Evolutionary conservation across 2,888 invertebrate species (phyloP).

Genomic region (Xestia ashworthii): DNA sequence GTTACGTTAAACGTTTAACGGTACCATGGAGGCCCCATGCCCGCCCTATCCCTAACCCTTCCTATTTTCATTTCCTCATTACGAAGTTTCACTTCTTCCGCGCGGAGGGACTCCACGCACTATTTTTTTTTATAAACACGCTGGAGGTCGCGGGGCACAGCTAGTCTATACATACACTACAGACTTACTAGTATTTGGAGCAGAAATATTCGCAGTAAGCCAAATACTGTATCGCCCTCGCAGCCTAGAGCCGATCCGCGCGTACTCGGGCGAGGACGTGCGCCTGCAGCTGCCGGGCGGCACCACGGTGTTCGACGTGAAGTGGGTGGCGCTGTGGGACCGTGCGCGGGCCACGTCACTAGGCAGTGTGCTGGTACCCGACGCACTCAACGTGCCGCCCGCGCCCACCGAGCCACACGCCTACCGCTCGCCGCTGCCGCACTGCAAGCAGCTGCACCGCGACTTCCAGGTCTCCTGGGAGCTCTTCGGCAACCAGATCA

Average conservation of each 20-base stretch:
- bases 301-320: conserved; percentile 94
- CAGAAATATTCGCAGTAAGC: not conserved
- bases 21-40: no score
- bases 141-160: no score
- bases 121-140: no score
- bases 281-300: conserved; percentile 95
- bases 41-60: no score
- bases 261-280: conserved; percentile 94
- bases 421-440: conserved; percentile 92
- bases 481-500: conserved; percentile 96
- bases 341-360: conserved; percentile 83
- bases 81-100: no score
- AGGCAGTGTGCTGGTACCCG: conserved; percentile 92
- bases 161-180: no score
- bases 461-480: conserved; percentile 97
- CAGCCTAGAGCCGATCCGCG: conserved; percentile 95
- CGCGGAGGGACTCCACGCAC: no score
- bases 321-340: conserved; percentile 96
- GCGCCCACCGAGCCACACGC: conserved; percentile 88
- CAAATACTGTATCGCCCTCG: no score
- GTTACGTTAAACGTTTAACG: no score
- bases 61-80: no score
- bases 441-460: conserved; percentile 96
- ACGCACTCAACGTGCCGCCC: conserved; percentile 95
- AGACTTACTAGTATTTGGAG: not conserved